Percentiles rank a stretch among this genome's conserved stretches.
Evolutionary conservation across 2,113 vertebrate genomes (phyloP).

Genomic region (Odontesthes bonariensis): DNA sequence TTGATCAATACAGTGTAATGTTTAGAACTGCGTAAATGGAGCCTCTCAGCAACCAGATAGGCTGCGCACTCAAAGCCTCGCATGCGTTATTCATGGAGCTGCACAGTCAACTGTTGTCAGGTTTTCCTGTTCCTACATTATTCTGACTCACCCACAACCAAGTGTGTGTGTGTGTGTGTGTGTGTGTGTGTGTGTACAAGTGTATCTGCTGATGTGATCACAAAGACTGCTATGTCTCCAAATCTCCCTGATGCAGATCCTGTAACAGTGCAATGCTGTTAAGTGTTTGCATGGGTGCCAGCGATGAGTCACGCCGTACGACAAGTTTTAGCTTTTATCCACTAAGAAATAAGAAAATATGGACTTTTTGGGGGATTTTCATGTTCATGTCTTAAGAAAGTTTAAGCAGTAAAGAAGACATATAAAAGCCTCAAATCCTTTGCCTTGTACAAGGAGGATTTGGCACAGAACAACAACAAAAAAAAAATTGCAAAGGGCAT

Average conservation of each 20-base stretch:
- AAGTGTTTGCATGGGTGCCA: neutral
- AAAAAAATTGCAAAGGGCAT: neutral
- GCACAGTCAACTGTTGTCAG: slow-evolving; percentile 47
- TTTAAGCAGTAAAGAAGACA: slow-evolving; percentile 20
- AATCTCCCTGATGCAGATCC: slow-evolving; percentile 24
- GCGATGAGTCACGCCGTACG: slow-evolving; percentile 7
- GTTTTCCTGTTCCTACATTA: slow-evolving; percentile 38
- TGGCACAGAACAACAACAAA: neutral
- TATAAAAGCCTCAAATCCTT: slow-evolving; percentile 24
- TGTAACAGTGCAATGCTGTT: slow-evolving; percentile 17
- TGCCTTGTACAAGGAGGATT: slow-evolving; percentile 2
- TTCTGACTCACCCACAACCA: slow-evolving; percentile 26
- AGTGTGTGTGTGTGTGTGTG: slow-evolving; percentile 7
- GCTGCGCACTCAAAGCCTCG: slow-evolving; percentile 40
- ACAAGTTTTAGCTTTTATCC: slow-evolving; percentile 21
- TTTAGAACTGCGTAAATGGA: slow-evolving; percentile 45
- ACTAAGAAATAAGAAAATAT: slow-evolving; percentile 10
- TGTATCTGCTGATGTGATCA: slow-evolving; percentile 18
- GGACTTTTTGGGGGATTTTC: slow-evolving; percentile 9
- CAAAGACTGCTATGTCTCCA: slow-evolving; percentile 24
- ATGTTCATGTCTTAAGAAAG: slow-evolving; percentile 38
- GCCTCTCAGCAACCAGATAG: slow-evolving; percentile 44
- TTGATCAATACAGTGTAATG: neutral
- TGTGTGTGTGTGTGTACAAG: neutral
- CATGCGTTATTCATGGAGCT: slow-evolving; percentile 71